Conservation (phyloP, 2,888 invertebrate genomes). For the Thelaira solivaga region DNA sequence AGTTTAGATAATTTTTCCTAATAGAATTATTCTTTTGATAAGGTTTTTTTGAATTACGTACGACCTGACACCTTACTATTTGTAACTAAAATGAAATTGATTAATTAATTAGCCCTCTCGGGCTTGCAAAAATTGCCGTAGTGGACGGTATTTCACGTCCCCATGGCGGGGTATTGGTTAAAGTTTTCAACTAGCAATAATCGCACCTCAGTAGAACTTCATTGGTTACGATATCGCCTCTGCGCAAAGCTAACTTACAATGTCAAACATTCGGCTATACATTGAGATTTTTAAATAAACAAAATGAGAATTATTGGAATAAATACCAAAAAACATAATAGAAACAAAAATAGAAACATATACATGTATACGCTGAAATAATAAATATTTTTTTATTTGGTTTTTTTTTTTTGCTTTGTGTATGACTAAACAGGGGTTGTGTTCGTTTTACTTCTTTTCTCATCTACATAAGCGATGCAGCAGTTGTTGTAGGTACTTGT, state of each 20-base stretch:
- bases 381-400: background rate
- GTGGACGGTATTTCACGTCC: constrained; percentile 91
- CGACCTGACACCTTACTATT: background rate
- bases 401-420: background rate
- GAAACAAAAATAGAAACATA: background rate
- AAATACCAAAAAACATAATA: background rate
- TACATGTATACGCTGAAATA: background rate
- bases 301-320: constrained; percentile 67
- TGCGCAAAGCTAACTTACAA: constrained; percentile 86
- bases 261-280: background rate
- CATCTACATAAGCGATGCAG: too few species aligned
- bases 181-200: constrained; percentile 96
- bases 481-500: too few species aligned
- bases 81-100: constrained; percentile 54
- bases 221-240: constrained; percentile 95
- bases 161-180: constrained; percentile 94
- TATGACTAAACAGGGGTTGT: background rate
- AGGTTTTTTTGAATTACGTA: too few species aligned
- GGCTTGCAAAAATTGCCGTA: constrained; percentile 91
- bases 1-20: too few species aligned
- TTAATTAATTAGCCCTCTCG: constrained; percentile 77
- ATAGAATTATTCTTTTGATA: too few species aligned
- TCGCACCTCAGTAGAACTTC: constrained; percentile 92
- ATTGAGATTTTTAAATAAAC: constrained; percentile 28
- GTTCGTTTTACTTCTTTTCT: background rate